Conservation (phyloP, 2,888 invertebrate genomes). For the Synergus laeviventris region DNA sequence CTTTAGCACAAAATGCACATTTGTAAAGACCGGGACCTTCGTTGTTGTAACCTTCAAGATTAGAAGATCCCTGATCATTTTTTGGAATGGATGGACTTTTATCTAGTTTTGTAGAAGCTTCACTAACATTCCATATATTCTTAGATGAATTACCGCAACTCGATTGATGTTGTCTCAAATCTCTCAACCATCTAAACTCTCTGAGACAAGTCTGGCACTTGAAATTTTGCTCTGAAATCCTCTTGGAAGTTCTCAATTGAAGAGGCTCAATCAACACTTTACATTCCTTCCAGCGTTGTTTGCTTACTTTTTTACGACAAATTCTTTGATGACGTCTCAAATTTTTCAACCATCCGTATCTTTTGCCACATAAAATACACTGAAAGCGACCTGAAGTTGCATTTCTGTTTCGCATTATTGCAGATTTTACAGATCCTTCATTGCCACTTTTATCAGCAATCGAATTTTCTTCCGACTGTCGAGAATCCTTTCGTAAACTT, state of each 20-base stretch:
- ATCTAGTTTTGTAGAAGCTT: slow-evolving; percentile 65
- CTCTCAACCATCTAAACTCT: slow-evolving; percentile 73
- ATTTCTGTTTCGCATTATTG: not conserved
- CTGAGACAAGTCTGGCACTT: slow-evolving; percentile 72
- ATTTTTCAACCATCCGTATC: slow-evolving; percentile 74
- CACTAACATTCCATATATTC: slow-evolving; percentile 30
- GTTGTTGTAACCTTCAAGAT: slow-evolving; percentile 53
- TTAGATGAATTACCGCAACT: slow-evolving; percentile 63
- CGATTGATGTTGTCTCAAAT: slow-evolving; percentile 75
- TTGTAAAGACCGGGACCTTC: slow-evolving; percentile 49
- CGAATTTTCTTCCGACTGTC: not conserved
- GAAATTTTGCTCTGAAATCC: slow-evolving; percentile 52
- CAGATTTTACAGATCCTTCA: not conserved
- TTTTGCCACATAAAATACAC: slow-evolving; percentile 73
- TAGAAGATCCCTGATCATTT: slow-evolving; percentile 71
- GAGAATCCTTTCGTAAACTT: not conserved
- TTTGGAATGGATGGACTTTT: slow-evolving; percentile 75
- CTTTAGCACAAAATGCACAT: slow-evolving; percentile 57
- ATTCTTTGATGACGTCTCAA: slow-evolving; percentile 72
- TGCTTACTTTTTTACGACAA: slow-evolving; percentile 73
- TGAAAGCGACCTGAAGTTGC: slow-evolving; percentile 18
- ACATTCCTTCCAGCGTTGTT: slow-evolving; percentile 31
- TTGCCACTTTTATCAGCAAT: not conserved
- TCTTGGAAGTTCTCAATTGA: not conserved
- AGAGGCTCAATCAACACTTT: slow-evolving; percentile 33